Evolutionary conservation across 1,140 invertebrate species (phyloP).

Genomic region (Cydia pomonella): DNA sequence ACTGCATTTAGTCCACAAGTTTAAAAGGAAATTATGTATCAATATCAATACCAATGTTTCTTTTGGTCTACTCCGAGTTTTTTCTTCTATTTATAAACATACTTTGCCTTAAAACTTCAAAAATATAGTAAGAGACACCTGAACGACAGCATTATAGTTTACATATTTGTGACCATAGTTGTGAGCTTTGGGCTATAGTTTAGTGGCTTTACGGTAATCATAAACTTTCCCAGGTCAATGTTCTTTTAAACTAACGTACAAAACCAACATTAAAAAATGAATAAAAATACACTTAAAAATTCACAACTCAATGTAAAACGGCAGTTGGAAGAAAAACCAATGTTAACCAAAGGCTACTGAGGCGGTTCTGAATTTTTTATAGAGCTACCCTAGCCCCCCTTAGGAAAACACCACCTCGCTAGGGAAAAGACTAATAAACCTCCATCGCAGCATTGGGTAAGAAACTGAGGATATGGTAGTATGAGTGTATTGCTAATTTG

Average conservation of each 20-base stretch:
- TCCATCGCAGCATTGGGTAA: slow-evolving; percentile 39
- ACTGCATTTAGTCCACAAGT: too few species aligned
- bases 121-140: too few species aligned
- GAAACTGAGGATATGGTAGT: slow-evolving; percentile 37
- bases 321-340: slow-evolving; percentile 54
- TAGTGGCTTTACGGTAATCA: too few species aligned
- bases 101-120: too few species aligned
- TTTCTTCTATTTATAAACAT: too few species aligned
- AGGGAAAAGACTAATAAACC: slow-evolving; percentile 68
- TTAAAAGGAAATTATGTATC: too few species aligned
- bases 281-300: slow-evolving; percentile 47
- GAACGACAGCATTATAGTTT: too few species aligned
- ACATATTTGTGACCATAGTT: too few species aligned
- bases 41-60: too few species aligned
- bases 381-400: slow-evolving; percentile 51
- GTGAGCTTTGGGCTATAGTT: too few species aligned
- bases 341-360: slow-evolving; percentile 54
- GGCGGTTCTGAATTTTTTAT: slow-evolving; percentile 73
- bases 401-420: slow-evolving; percentile 68
- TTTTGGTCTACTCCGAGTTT: too few species aligned
- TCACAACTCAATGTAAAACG: slow-evolving; percentile 47
- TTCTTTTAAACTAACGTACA: slow-evolving; percentile 14
- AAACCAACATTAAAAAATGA: slow-evolving; percentile 31
- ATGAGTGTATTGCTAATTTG: background rate
- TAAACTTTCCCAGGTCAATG: slow-evolving; percentile 6